Evolutionary conservation across 2,113 vertebrate genomes (phyloP).

Genomic region (Ochotona princeps): DNA sequence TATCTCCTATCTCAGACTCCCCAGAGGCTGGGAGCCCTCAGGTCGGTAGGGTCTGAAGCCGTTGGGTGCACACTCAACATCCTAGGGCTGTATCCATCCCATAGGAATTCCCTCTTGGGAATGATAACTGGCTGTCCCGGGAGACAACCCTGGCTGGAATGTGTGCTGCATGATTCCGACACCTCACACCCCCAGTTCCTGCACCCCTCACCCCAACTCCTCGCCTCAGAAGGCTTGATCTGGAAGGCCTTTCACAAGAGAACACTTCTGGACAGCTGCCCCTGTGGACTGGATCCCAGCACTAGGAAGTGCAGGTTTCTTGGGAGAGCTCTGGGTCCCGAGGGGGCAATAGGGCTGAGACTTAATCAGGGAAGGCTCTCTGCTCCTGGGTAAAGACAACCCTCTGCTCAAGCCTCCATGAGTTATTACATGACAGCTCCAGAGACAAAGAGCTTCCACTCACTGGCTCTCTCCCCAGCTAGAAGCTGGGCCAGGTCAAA

Average conservation of each 20-base stretch:
- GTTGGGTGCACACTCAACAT: fast-evolving
- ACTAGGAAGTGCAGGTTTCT: not conserved
- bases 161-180: not conserved
- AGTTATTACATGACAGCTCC: too few species aligned
- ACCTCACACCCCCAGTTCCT: not conserved
- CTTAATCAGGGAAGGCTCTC: not conserved
- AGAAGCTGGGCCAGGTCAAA: too few species aligned
- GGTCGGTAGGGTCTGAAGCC: not conserved
- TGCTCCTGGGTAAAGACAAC: not conserved
- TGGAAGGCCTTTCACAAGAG: constrained; percentile 6
- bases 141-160: not conserved
- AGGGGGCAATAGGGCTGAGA: not conserved
- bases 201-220: not conserved
- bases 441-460: too few species aligned
- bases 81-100: not conserved
- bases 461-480: too few species aligned
- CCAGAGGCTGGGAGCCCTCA: not conserved
- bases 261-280: not conserved
- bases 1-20: not conserved
- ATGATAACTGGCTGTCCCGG: not conserved
- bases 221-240: not conserved
- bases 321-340: not conserved
- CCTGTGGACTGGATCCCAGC: not conserved
- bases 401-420: too few species aligned
- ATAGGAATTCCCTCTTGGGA: not conserved